phyloP scores from a whole-genome alignment of 35 echinoderm and acorn worm species.

The Diadema setosum region DNA sequence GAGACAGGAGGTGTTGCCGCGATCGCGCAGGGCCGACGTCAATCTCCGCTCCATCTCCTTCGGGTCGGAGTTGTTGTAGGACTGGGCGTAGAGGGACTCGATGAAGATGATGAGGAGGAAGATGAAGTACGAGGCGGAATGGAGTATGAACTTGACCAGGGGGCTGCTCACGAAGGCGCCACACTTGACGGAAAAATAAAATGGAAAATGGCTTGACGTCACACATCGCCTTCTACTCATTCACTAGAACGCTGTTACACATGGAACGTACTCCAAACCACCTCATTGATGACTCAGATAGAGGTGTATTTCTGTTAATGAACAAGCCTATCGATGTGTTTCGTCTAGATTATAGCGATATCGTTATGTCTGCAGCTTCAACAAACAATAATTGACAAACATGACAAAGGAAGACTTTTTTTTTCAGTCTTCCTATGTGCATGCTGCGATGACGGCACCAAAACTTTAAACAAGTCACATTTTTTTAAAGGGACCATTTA shows the following conservation, averaged over 20 bases:
- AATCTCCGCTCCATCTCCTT: background rate
- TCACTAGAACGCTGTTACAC: background rate
- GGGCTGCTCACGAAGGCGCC: conserved; percentile 34
- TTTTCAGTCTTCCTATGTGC: too few species aligned
- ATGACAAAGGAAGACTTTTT: too few species aligned
- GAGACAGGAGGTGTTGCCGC: background rate
- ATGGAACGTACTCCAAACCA: background rate
- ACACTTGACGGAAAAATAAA: background rate
- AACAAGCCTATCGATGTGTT: too few species aligned
- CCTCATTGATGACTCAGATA: too few species aligned
- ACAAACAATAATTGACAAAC: too few species aligned
- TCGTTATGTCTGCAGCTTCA: too few species aligned
- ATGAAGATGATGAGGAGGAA: conserved; percentile 83
- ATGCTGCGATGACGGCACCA: too few species aligned
- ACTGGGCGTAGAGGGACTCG: conserved; percentile 46
- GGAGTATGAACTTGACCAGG: conserved; percentile 79
- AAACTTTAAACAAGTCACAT: too few species aligned
- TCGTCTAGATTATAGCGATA: too few species aligned
- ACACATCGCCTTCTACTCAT: background rate
- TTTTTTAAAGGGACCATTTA: too few species aligned
- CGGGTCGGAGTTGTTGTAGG: background rate
- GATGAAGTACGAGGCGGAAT: conserved; percentile 69
- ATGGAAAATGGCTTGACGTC: background rate
- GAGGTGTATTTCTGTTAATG: too few species aligned
- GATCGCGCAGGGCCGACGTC: background rate